A percentile compares a stretch with the other conserved stretches of the same genome.
These are phyloP conservation scores for Scalopus aquaticus DNA, from an alignment of 2,113 vertebrate genomes.

Conservation along the genomic window DNA sequence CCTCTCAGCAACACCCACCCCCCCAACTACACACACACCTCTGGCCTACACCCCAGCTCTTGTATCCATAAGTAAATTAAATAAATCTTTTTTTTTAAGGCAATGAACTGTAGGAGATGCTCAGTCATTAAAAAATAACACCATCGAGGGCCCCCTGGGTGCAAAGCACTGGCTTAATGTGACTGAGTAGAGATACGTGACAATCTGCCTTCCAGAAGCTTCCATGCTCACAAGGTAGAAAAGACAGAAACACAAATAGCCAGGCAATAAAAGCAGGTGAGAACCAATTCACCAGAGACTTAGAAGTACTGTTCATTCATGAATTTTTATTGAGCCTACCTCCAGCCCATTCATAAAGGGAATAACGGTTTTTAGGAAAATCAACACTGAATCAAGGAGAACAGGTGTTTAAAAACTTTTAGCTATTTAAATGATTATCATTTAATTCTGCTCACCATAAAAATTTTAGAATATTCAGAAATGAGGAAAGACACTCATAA, in stretches of 20 bases:
- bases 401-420: neutral
- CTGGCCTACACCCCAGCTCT: too few species aligned
- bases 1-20: too few species aligned
- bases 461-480: constrained; percentile 19
- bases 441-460: neutral
- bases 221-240: neutral
- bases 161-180: neutral
- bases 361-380: neutral
- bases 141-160: neutral
- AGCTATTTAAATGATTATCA: neutral
- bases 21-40: too few species aligned
- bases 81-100: neutral
- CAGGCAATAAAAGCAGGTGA: neutral
- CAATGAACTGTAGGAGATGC: neutral
- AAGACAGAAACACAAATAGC: neutral
- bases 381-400: neutral
- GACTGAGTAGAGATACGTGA: neutral
- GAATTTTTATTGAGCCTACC: neutral
- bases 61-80: too few species aligned
- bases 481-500: neutral
- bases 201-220: neutral
- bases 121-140: too few species aligned
- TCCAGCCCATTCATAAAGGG: neutral
- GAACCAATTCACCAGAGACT: neutral
- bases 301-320: neutral